Base-by-base conservation (phyloP, 2,797 vertebrate genomes). In the Peromyscus melanophrys region DNA sequence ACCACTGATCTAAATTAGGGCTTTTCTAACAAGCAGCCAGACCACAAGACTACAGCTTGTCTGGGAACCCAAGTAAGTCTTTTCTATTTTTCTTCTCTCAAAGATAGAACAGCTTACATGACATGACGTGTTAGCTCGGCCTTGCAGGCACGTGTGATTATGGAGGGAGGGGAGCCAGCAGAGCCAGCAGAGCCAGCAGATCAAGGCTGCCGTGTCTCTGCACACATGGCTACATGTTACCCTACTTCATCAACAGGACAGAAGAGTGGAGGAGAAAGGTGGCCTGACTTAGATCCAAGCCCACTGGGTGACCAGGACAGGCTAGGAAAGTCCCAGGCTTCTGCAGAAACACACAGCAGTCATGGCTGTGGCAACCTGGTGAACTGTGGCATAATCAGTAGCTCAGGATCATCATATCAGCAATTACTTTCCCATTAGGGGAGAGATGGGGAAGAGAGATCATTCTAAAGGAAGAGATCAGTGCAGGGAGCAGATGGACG, bases 351-450 rank as follows among this genome's bases (percentile, higher is more conserved):
- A 67, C 19, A 57, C 11, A n/a, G 29, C 12, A 23, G 8, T 77
- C 55, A 75, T 37, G n/a, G 43, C 27, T 73, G 55, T 9, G 31
- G 73, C 1, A 88, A 27, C 49, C n/a, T 75, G 57, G 69, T 43
- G 76, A 86, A 90, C 31, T 55, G 87, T 63, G 65, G 84, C 34
- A 46, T 49, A 73, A 67, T 89, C 69, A 65, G n/a, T 75, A 57
- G 16, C 67, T 82, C 25, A 40, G 19, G 40, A 21, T 65, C 91
- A 59, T 81, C 80, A 40, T 31, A 63, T 86, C 27, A 85, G 49
- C 52, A 81, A 25, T 84, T 49, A n/a, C 7, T 86, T 73, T 94
- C 21, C 86, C 84, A 21, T 49, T 80, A 52, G 25, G 6, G 23
- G 76, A 92, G 40, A 31, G 69, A 23, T 1, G 19, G 34, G 12